A percentile compares a stretch with the other conserved stretches of the same genome.
Conservation (phyloP, 2,888 invertebrate species). For the Amaurobius ferox region DNA sequence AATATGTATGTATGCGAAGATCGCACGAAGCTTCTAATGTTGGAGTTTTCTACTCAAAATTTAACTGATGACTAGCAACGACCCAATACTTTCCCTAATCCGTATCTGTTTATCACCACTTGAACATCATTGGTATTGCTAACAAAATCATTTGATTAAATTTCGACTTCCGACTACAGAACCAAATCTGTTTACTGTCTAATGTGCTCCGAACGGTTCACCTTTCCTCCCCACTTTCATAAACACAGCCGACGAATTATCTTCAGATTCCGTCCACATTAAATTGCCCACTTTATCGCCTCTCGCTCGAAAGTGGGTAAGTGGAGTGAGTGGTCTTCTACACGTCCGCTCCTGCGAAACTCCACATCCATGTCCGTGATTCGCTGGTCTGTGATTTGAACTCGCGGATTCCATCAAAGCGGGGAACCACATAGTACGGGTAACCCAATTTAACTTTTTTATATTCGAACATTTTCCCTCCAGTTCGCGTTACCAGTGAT, state of each 20-base stretch:
- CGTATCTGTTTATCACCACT: too few relatives aligned
- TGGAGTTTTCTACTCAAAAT: too few relatives aligned
- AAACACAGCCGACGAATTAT: conserved; percentile 69
- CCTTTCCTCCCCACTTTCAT: too few relatives aligned
- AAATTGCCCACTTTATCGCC: conserved; percentile 67
- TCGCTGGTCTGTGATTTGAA: conserved; percentile 4
- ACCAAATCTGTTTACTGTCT: neutral
- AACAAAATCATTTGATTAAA: conserved; percentile 10
- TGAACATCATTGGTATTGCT: too few relatives aligned
- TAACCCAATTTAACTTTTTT: conserved; percentile 69
- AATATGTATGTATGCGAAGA: too few relatives aligned
- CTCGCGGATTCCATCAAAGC: conserved; percentile 6
- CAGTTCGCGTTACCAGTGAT: conserved; percentile 41
- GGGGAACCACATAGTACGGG: conserved; percentile 6
- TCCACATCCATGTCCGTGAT: conserved; percentile 1
- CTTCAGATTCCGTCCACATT: conserved; percentile 51
- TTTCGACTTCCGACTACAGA: neutral
- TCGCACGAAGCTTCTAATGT: too few relatives aligned
- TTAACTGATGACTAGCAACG: too few relatives aligned
- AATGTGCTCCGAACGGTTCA: too few relatives aligned
- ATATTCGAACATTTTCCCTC: conserved; percentile 40
- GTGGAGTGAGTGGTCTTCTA: conserved; percentile 41
- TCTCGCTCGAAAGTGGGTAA: conserved; percentile 26
- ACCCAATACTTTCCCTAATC: too few relatives aligned
- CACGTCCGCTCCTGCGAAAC: conserved; percentile 40